phyloP scores from a whole-genome alignment of 2,113 vertebrate genomes.

The Nannobrachium achirus region DNA sequence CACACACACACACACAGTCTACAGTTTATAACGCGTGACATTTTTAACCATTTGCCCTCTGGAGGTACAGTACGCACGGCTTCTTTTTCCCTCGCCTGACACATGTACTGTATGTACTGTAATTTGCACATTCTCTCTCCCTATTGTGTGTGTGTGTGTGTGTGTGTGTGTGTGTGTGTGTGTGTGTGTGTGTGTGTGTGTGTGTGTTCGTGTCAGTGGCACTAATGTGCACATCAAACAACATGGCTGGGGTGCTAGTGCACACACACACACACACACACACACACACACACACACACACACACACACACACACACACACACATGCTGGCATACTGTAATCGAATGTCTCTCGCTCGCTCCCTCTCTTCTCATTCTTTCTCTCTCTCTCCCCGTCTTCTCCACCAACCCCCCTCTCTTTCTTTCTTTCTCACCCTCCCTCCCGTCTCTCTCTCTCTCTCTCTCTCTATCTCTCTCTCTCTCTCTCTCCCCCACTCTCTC shows the following conservation, averaged over 20 bases:
- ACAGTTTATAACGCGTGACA: slow-evolving; percentile 14
- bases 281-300: not conserved
- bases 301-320: too few species aligned
- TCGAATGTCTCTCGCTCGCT: not conserved
- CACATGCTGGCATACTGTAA: too few species aligned
- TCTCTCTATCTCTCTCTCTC: slow-evolving; percentile 14
- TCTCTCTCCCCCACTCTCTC: not conserved
- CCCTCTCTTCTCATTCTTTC: not conserved
- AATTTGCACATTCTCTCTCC: not conserved
- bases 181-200: not conserved
- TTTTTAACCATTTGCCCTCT: not conserved
- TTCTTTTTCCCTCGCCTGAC: not conserved
- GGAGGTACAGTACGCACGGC: not conserved
- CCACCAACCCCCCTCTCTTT: not conserved
- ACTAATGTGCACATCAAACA: slow-evolving; percentile 69
- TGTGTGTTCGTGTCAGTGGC: slow-evolving; percentile 58
- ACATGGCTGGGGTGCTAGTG: slow-evolving; percentile 69
- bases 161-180: not conserved
- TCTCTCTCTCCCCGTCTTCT: not conserved
- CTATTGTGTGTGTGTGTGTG: not conserved
- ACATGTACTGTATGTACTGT: too few species aligned
- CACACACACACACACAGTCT: not conserved
- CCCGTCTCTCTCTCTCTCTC: not conserved
- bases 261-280: slow-evolving; percentile 49
- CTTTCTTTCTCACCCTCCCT: not conserved